These are phyloP conservation scores for Xiphophorus maculatus DNA, from an alignment of 2,113 vertebrate species.

Conservation along the genomic window DNA sequence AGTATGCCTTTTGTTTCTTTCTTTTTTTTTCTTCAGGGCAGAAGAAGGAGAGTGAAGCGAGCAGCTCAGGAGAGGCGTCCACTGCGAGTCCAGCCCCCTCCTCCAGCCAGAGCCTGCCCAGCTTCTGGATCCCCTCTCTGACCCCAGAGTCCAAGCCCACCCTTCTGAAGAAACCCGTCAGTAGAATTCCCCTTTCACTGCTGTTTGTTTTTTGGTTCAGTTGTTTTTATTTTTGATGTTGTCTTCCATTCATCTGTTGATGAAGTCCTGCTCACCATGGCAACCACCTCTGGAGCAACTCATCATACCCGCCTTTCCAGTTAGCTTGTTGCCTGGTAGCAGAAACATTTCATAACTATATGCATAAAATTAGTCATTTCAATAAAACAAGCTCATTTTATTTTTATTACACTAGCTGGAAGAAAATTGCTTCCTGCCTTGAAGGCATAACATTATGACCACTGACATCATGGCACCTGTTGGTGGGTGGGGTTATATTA, in stretches of 20 bases:
- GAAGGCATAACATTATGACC: too few species aligned
- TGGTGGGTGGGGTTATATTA: too few species aligned
- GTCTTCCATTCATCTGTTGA: background rate
- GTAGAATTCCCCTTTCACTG: constrained; percentile 22
- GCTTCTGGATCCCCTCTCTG: constrained; percentile 91
- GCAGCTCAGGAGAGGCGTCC: constrained; percentile 56
- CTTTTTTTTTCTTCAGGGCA: constrained; percentile 43
- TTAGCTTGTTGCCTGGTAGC: too few species aligned
- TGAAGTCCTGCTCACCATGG: too few species aligned
- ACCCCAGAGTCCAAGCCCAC: constrained; percentile 89
- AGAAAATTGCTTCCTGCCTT: too few species aligned
- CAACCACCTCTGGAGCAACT: too few species aligned
- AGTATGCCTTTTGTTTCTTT: background rate
- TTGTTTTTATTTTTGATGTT: background rate
- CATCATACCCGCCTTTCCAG: too few species aligned
- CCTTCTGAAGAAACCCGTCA: constrained; percentile 87
- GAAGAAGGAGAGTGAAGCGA: constrained; percentile 29
- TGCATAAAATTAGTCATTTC: too few species aligned
- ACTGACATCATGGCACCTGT: too few species aligned
- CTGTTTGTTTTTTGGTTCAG: background rate
- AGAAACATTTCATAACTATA: too few species aligned
- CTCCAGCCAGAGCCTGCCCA: constrained; percentile 80
- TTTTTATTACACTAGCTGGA: too few species aligned
- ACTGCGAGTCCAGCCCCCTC: background rate
- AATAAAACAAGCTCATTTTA: too few species aligned